These are phyloP conservation scores for Arrhamphus sclerolepis DNA, from an alignment of 2,797 vertebrate genomes.

Conservation along the genomic window DNA sequence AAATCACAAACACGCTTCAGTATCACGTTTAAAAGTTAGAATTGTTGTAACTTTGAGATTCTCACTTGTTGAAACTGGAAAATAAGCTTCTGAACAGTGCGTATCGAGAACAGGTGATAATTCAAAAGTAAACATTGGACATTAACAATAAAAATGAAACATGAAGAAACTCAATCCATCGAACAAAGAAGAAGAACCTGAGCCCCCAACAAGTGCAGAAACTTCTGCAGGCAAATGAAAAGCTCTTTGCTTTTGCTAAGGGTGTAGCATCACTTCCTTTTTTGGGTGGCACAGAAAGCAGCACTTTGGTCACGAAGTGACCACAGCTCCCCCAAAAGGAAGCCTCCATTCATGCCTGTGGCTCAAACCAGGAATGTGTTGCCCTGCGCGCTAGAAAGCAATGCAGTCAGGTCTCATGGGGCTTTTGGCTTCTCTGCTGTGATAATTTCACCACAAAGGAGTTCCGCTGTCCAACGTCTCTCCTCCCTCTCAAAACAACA, in stretches of 20 bases:
- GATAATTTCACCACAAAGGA: conserved; percentile 53
- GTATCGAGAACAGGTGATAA: background rate
- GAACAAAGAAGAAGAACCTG: background rate
- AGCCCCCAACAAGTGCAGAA: too few relatives aligned
- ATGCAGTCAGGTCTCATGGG: conserved; percentile 31
- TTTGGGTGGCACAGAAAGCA: conserved; percentile 58
- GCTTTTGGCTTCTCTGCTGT: conserved; percentile 44
- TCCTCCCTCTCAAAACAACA: conserved; percentile 25
- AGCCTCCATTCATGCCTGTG: conserved; percentile 62
- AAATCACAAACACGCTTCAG: background rate
- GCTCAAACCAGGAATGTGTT: conserved; percentile 71
- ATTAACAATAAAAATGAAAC: background rate
- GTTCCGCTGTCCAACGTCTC: conserved; percentile 20
- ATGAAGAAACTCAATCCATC: background rate
- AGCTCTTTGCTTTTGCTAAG: conserved; percentile 24
- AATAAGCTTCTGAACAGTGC: background rate
- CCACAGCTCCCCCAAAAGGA: conserved; percentile 51
- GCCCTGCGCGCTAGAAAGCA: conserved; percentile 37
- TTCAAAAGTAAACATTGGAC: background rate
- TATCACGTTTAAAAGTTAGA: background rate
- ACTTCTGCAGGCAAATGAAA: background rate
- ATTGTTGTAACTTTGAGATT: background rate
- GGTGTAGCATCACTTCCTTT: conserved; percentile 48
- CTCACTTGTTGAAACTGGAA: background rate
- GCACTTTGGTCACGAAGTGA: conserved; percentile 57